These are phyloP conservation scores for Sarotherodon lohbergeri DNA, from an alignment of 2,113 vertebrate genomes.

Conservation along the genomic window DNA sequence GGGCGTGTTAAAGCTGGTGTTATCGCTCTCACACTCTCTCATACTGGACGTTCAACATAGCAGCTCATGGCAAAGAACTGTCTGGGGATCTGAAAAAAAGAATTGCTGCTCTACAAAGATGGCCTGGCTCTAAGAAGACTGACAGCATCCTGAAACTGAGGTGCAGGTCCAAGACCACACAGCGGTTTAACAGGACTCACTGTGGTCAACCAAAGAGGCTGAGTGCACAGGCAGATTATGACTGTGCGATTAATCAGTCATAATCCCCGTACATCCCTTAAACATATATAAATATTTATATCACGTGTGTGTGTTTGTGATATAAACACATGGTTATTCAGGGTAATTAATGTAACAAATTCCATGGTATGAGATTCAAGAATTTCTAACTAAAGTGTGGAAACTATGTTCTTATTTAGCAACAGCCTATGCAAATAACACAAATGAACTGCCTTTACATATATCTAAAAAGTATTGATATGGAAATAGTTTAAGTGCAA, in stretches of 20 bases:
- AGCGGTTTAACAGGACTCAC: neutral
- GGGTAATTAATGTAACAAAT: neutral
- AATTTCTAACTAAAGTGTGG: neutral
- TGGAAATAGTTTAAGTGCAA: accelerated
- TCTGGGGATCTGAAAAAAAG: neutral
- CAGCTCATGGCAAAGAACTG: neutral
- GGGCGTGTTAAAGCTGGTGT: accelerated
- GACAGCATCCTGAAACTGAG: neutral
- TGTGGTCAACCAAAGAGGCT: neutral
- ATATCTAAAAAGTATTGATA: accelerated
- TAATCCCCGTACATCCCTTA: neutral
- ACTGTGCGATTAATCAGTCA: neutral
- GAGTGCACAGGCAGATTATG: neutral
- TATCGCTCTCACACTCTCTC: accelerated
- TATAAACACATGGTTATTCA: neutral
- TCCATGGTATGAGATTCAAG: accelerated
- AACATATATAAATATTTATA: neutral
- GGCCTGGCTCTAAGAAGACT: neutral
- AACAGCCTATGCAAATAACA: neutral
- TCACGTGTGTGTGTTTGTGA: neutral
- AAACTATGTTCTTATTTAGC: neutral
- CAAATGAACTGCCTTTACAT: accelerated
- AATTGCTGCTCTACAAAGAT: neutral
- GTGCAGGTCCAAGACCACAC: neutral
- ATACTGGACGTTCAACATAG: neutral